A percentile compares a stretch with the other conserved stretches of the same genome.
Conservation (phyloP, 2,113 vertebrate species). For the Corvus moneduloides region DNA sequence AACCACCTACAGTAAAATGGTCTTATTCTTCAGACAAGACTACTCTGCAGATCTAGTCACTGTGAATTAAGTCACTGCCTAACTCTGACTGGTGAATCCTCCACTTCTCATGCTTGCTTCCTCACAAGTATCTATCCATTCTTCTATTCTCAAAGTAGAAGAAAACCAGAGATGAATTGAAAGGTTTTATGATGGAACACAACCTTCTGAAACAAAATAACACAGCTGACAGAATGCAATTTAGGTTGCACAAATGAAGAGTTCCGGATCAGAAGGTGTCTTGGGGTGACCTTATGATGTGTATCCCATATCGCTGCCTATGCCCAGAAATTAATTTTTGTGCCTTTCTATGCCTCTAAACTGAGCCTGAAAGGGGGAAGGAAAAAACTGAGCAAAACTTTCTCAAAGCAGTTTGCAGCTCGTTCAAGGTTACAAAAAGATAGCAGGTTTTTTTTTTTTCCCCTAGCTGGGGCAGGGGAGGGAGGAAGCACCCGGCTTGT, state of each 20-base stretch:
- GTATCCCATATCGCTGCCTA: too few relatives aligned
- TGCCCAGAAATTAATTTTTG: too few relatives aligned
- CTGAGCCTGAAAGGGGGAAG: too few relatives aligned
- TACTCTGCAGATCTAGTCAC: background rate
- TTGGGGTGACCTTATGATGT: too few relatives aligned
- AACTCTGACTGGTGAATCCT: background rate
- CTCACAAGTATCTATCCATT: background rate
- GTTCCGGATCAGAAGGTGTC: background rate
- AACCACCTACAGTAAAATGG: background rate
- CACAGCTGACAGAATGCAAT: background rate
- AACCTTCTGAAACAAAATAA: background rate
- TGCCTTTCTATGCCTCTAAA: too few relatives aligned
- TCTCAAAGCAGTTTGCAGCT: too few relatives aligned
- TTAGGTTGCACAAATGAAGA: background rate
- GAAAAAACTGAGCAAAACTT: too few relatives aligned
- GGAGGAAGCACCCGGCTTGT: too few relatives aligned
- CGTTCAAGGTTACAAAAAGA: too few relatives aligned
- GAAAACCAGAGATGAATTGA: background rate
- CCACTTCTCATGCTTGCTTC: background rate
- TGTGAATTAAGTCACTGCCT: background rate
- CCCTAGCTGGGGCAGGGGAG: too few relatives aligned
- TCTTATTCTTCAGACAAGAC: background rate
- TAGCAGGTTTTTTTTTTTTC: too few relatives aligned
- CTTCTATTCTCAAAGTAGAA: background rate
- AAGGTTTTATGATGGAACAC: background rate